Evolutionary conservation across 1,140 invertebrate genomes (phyloP), one percentile per base, ranked within the genome.

Genomic region (Octopus sinensis): DNA sequence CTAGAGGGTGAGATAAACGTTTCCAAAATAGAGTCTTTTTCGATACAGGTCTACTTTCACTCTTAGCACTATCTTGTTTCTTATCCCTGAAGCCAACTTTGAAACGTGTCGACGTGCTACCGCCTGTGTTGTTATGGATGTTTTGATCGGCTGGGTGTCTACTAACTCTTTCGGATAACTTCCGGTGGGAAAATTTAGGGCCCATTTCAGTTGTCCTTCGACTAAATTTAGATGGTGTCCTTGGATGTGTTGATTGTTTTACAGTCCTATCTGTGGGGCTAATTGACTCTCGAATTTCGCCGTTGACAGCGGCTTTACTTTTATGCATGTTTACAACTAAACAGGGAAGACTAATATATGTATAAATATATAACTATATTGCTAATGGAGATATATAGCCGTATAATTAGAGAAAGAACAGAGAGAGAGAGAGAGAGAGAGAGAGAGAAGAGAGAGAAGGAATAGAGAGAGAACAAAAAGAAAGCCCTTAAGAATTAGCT

Each of bases 251-350:
- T 13, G 76, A 53, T 17, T 23, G 76, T 9, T 77, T 77, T 23
- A 73, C 5, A 5, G 76, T 77, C 76, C 76, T 30, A 13, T 77
- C 76, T 2, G 10, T 76, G 0, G 68, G 68, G 43, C 76, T 77
- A 4, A 53, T 13, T 12, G 76, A 77, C 13, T 77, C 76, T 53
- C 76, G 30, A 51, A 77, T 77, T 9, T 77, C 76, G 76, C 76
- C 76, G 52, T 77, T 77, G n/a, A 77, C 76, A 77, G 76, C 30
- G 9, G 76, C 52, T 53, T 77, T 51, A 52, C 76, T 77, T 43
- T 77, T 77, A 53, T 77, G 30, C 76, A 77, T 77, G 12, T 77
- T 77, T 77, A 51, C 5, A 76, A 6, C 7, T 73, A 73, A n/a
- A 73, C 6, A 73, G 17, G 30, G 17, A 73, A n/a, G 30, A 12